These are phyloP conservation scores for Morelia viridis DNA, from an alignment of 2,797 vertebrate genomes.

Conservation along the genomic window DNA sequence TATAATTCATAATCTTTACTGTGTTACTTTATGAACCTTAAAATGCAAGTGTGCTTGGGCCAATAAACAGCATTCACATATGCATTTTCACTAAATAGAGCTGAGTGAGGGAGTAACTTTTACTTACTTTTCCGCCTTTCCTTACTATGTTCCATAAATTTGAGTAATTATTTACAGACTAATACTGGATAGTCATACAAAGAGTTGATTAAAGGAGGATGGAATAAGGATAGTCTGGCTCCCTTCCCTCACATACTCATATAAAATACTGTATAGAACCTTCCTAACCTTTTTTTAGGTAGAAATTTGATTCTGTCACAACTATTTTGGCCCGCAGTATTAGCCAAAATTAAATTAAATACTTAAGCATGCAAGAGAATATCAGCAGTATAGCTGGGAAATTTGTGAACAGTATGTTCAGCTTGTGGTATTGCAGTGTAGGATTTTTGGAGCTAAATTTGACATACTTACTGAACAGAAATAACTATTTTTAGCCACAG, in stretches of 20 bases:
- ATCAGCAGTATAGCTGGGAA: not conserved
- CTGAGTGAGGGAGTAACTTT: not conserved
- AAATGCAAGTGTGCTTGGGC: not conserved
- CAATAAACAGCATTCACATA: not conserved
- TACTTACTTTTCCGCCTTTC: not conserved
- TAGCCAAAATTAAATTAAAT: not conserved
- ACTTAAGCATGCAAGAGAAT: not conserved
- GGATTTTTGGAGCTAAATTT: conserved; percentile 2
- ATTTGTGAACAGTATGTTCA: not conserved
- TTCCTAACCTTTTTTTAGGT: not conserved
- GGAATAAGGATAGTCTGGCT: not conserved
- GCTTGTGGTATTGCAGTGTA: not conserved
- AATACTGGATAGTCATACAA: not conserved
- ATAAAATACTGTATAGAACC: not conserved
- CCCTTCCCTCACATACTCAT: not conserved
- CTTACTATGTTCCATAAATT: not conserved
- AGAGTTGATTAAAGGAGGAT: not conserved
- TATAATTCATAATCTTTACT: not conserved
- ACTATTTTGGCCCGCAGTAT: not conserved
- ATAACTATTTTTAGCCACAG: conserved; percentile 11
- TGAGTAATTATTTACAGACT: not conserved
- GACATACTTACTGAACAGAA: conserved; percentile 19
- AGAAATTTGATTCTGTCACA: not conserved
- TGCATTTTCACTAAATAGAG: not conserved
- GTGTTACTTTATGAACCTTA: not conserved